phyloP scores from a whole-genome alignment of 1,140 invertebrate genomes.

The Meloidogyne chitwoodi region DNA sequence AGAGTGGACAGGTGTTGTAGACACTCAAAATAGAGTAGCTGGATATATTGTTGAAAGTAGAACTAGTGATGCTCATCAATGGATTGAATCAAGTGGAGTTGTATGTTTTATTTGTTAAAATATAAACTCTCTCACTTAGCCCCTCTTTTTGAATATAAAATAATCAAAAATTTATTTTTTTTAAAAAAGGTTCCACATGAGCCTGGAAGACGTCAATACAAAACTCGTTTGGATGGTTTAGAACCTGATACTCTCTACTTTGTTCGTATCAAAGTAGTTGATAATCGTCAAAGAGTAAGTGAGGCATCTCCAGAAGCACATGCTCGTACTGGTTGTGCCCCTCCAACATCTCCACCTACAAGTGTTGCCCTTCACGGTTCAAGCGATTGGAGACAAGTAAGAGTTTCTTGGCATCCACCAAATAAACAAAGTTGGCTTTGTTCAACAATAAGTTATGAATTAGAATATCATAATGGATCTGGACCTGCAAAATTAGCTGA shows the following conservation, averaged over 20 bases:
- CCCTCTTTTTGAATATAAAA: neutral
- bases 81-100: constrained; percentile 48
- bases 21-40: constrained; percentile 51
- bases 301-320: constrained; percentile 58
- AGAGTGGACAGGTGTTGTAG: constrained; percentile 54
- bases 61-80: constrained; percentile 46
- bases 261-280: constrained; percentile 57
- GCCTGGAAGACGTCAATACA: constrained; percentile 46
- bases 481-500: constrained; percentile 27
- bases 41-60: constrained; percentile 58
- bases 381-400: constrained; percentile 50
- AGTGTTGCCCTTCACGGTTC: constrained; percentile 49
- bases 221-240: constrained; percentile 44
- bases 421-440: constrained; percentile 50
- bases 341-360: constrained; percentile 51
- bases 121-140: too few species aligned
- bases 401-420: constrained; percentile 55
- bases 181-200: constrained; percentile 40
- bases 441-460: constrained; percentile 46
- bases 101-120: constrained; percentile 2
- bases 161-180: neutral
- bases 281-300: constrained; percentile 45
- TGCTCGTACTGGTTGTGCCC: constrained; percentile 56
- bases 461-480: constrained; percentile 46
- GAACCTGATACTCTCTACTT: constrained; percentile 59